Conservation (phyloP, 2,888 invertebrate species). For the Zaprionus lineosus region DNA sequence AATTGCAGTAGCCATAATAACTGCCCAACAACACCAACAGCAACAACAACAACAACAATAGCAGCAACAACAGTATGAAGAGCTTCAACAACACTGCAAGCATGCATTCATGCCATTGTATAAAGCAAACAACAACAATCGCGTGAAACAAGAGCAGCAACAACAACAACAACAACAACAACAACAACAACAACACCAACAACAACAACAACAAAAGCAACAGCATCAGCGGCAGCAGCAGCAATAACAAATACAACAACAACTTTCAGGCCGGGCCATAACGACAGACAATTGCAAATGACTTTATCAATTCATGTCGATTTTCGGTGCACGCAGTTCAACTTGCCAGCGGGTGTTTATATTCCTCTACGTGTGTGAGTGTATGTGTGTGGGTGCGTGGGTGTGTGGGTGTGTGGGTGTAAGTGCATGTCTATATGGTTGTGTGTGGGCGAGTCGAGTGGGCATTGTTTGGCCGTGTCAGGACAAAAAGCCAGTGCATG, state of each 20-base stretch:
- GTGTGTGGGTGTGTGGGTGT: constrained; percentile 21
- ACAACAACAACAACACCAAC: constrained; percentile 23
- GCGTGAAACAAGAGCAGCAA: constrained; percentile 62
- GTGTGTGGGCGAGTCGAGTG: constrained; percentile 31
- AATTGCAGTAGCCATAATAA: constrained; percentile 74
- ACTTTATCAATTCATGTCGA: constrained; percentile 77
- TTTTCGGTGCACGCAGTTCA: constrained; percentile 67
- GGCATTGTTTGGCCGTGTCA: constrained; percentile 51
- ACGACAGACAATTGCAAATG: constrained; percentile 77
- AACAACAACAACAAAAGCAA: constrained; percentile 68
- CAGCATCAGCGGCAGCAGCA: constrained; percentile 47
- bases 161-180: constrained; percentile 37
- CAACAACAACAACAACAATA: constrained; percentile 33
- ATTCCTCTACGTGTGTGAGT: background rate
- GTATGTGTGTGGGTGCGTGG: constrained; percentile 13
- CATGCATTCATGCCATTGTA: constrained; percentile 49
- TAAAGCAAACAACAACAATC: constrained; percentile 65
- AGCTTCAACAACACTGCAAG: constrained; percentile 12
- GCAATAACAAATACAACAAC: constrained; percentile 24
- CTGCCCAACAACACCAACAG: constrained; percentile 50
- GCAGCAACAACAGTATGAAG: constrained; percentile 20
- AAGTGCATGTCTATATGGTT: constrained; percentile 22
- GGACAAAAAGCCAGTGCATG: constrained; percentile 65
- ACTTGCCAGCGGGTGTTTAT: constrained; percentile 16
- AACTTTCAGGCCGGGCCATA: constrained; percentile 43